Evolutionary conservation across 1,140 invertebrate species (phyloP).

Genomic region (Eciton burchellii): DNA sequence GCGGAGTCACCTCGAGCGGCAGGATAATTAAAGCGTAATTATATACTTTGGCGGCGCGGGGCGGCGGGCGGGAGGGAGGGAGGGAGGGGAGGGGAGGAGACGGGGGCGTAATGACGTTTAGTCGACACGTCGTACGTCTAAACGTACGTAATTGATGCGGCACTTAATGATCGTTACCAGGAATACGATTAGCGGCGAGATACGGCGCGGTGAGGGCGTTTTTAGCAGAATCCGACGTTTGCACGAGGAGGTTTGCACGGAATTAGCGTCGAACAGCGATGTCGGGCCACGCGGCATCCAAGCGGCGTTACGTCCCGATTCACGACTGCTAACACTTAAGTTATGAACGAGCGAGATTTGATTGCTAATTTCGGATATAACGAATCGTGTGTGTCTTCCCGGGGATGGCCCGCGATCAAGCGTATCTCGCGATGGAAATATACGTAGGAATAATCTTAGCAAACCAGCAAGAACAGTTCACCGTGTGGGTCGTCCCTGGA

Average conservation of each 20-base stretch:
- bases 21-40: conserved; percentile 72
- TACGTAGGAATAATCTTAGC: no score
- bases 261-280: no score
- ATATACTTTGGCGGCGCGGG: conserved; percentile 63
- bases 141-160: conserved; percentile 57
- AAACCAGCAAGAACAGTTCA: no score
- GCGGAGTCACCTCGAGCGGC: conserved; percentile 47
- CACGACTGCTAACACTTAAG: no score
- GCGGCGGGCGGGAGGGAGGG: neutral
- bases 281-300: no score
- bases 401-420: no score
- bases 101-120: conserved; percentile 54
- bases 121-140: conserved; percentile 57
- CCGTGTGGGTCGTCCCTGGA: no score
- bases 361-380: no score
- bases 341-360: no score
- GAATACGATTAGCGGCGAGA: conserved; percentile 42
- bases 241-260: neutral
- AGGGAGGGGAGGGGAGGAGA: neutral
- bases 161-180: conserved; percentile 41
- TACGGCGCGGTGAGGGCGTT: neutral
- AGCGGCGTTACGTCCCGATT: no score
- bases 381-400: no score
- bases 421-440: no score
- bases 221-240: neutral